These are phyloP conservation scores for Heterohyrax brucei DNA, from an alignment of 2,797 vertebrate genomes.

Conservation along the genomic window DNA sequence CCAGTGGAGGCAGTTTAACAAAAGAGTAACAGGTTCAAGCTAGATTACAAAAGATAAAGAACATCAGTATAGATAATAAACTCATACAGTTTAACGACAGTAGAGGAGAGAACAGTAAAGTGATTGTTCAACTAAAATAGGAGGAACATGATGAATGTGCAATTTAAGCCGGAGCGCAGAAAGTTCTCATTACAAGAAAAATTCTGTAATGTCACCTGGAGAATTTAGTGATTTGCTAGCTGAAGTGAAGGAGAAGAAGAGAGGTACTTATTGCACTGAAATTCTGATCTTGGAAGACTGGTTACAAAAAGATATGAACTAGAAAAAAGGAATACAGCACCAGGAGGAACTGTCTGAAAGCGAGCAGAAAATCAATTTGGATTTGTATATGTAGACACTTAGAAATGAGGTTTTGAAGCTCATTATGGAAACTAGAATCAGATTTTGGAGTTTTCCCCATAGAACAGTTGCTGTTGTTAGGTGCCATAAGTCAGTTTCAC, in stretches of 20 bases:
- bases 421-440: neutral
- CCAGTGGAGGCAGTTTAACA: neutral
- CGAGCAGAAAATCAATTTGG: conserved; percentile 28
- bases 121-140: neutral
- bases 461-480: neutral
- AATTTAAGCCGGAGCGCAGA: neutral
- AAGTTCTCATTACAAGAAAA: conserved; percentile 5
- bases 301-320: neutral
- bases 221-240: neutral
- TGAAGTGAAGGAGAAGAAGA: neutral
- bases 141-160: neutral
- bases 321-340: neutral
- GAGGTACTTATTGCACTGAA: neutral
- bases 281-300: neutral
- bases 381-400: neutral
- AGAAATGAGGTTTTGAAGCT: neutral
- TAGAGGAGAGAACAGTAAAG: neutral
- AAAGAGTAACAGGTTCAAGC: neutral
- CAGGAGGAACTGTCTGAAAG: neutral
- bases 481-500: neutral
- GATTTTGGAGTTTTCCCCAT: conserved; percentile 1
- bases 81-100: neutral
- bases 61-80: neutral
- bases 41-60: neutral
- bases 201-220: neutral